Conservation (phyloP, 2,113 vertebrate genomes). For the Stegastes partitus region DNA sequence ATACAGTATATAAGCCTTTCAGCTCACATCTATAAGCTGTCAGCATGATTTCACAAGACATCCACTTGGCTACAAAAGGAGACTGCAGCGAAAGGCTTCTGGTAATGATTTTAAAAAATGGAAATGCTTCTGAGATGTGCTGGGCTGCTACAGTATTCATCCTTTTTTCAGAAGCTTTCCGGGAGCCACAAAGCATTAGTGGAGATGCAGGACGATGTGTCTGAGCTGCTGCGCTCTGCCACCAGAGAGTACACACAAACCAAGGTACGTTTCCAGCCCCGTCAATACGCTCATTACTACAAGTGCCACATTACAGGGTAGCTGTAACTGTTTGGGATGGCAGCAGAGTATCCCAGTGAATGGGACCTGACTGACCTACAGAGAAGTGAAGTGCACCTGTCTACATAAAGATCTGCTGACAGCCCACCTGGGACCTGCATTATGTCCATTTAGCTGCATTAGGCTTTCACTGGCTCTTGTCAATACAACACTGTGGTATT, state of each 20-base stretch:
- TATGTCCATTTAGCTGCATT: conserved; percentile 71
- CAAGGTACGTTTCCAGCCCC: conserved; percentile 85
- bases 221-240: conserved; percentile 89
- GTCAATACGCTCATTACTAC: background rate
- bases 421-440: conserved; percentile 70
- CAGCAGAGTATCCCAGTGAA: conserved; percentile 43
- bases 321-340: conserved; percentile 34
- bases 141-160: conserved; percentile 8
- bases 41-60: background rate
- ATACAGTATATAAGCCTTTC: conserved; percentile 19
- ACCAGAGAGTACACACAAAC: conserved; percentile 88
- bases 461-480: conserved; percentile 66
- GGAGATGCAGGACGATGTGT: conserved; percentile 95
- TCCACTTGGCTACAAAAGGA: conserved; percentile 7
- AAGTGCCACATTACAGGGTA: conserved; percentile 1
- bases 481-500: conserved; percentile 60
- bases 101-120: conserved; percentile 1
- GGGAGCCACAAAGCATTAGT: conserved; percentile 97
- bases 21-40: conserved; percentile 19
- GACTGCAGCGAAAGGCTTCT: background rate
- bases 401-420: conserved; percentile 68
- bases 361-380: conserved; percentile 33
- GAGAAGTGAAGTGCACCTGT: conserved; percentile 63
- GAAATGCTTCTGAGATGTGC: conserved; percentile 13
- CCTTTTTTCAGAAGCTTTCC: conserved; percentile 91